These are phyloP conservation scores for Xenopus laevis DNA, from an alignment of 2,113 vertebrate genomes.

Conservation along the genomic window DNA sequence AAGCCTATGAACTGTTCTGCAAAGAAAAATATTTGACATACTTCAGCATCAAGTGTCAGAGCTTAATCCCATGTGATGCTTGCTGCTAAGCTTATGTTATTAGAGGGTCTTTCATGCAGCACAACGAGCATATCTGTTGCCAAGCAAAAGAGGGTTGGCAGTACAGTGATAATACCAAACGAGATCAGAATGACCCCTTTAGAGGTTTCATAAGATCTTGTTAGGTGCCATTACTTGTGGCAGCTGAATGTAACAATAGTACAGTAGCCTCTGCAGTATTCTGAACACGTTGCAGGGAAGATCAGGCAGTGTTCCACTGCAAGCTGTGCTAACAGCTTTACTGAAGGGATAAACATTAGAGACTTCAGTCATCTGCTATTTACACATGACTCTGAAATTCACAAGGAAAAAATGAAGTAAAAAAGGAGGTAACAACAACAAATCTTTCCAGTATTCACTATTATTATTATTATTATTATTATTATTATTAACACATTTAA, in stretches of 20 bases:
- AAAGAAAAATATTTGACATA: constrained; percentile 23
- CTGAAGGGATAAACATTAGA: constrained; percentile 17
- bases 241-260: constrained; percentile 14
- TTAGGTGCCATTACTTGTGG: constrained; percentile 27
- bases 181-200: constrained; percentile 16
- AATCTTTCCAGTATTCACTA: no score
- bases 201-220: constrained; percentile 24
- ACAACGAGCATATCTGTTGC: constrained; percentile 24
- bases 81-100: constrained; percentile 34
- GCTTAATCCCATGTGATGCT: constrained; percentile 36
- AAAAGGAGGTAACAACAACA: no score
- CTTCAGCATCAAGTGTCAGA: constrained; percentile 4
- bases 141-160: constrained; percentile 20
- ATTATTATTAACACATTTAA: no score
- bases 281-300: constrained; percentile 1
- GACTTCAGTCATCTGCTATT: constrained; percentile 12
- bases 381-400: constrained; percentile 13
- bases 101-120: constrained; percentile 29
- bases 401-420: not conserved
- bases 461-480: no score
- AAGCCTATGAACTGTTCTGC: not conserved
- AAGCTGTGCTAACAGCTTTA: constrained; percentile 30
- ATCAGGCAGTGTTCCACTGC: constrained; percentile 22
- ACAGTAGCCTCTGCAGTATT: constrained; percentile 6
- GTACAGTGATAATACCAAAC: constrained; percentile 18